Evolutionary conservation across 2,113 vertebrate genomes (phyloP), one percentile per base, ranked within the genome.

Genomic region (Ifrita kowaldi): DNA sequence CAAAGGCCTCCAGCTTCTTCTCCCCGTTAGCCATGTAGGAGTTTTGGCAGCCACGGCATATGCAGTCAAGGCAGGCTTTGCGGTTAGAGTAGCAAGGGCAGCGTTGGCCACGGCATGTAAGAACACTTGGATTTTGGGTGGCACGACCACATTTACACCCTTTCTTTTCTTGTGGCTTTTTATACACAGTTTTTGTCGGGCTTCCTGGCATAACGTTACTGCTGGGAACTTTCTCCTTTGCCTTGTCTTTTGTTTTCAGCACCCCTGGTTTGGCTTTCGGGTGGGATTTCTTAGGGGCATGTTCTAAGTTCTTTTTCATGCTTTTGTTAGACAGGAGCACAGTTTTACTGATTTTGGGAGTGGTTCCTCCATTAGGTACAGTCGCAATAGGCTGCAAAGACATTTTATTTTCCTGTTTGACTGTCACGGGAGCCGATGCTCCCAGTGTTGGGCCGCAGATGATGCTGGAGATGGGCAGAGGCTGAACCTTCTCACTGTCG

Each of bases 21-120:
- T 99, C 99, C 56, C 99, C 99, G 26, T 99, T 99, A 95, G 99
- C 99, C 99, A 99, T 99, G 98, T 99, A 99, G 16, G 99, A 99
- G 98, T 99, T 99, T 98, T 99, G 99, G 98, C 99, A 99, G 95
- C 99, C 99, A 92, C 99, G 99, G 98, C 99, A 99, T 98, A 99
- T 99, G 96, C 99, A 99, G 98, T 99, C 99, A 98, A 99, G 98
- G 97, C 99, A 99, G 86, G 99, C 99, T 98, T 99, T 99, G 90
- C 99, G 99, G 98, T 99, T 99, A 33, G 99, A 99, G 85, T 99
- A 99, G 95, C 99, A 99, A 93, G 99, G 99, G 97, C 99, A 99
- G 89, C 99, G 99, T 95, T 99, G 99, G 97, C 99, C 99, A 93
- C 99, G 98, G 97, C 99, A 99, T 90, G 99, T 99, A 98, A 99